Evolutionary conservation across 2,888 invertebrate genomes (phyloP), one percentile per base, ranked within the genome.

Genomic region (Psylliodes chrysocephalus): DNA sequence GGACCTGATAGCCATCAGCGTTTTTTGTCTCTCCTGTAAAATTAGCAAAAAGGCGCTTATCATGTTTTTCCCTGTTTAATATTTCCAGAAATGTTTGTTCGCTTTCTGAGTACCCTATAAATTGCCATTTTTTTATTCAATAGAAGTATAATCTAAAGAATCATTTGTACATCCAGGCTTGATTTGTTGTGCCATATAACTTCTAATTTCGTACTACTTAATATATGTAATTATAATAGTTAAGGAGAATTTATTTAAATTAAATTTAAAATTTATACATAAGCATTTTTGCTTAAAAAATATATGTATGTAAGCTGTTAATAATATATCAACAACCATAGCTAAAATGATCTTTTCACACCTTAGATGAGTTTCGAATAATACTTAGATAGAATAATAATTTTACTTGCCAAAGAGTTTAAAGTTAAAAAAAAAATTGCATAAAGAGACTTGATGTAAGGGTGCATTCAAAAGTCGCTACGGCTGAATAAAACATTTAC

Each of bases 341-440:
- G 54, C 51, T 33, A 42, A 55, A 44, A 53, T 19, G 35, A 46
- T 54, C 54, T 62, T 62, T 62, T 56, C 56, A 56, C 51, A 52
- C 17, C 28, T 53, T 60, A 46, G 54, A 33, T 33, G 18, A 54
- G 22, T 53, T 59, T 51, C 40, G 25, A 18, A 59, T 28, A 49
- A 28, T 28, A 40, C 40, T 60, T 54, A 60, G 35, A 53, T 46
- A 60, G 54, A 40, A 22, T 40, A 33, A 14, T 53, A 51, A 51
- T 35, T 51, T 25, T 35, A 60, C 33, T 54, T 60, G 46, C 46
- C 53, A 54, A 62, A 61, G 38, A 55, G 12, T 35, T 33, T 18
- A 40, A 61, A 47, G 35, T 30, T 44, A 49, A 40, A 25, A 6
- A 22, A 33, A 38, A 33, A 30, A 25, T 22, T 44, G 8, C 17